phyloP scores from a whole-genome alignment of 2,113 vertebrate species.

The Pogonocichla stellata region DNA sequence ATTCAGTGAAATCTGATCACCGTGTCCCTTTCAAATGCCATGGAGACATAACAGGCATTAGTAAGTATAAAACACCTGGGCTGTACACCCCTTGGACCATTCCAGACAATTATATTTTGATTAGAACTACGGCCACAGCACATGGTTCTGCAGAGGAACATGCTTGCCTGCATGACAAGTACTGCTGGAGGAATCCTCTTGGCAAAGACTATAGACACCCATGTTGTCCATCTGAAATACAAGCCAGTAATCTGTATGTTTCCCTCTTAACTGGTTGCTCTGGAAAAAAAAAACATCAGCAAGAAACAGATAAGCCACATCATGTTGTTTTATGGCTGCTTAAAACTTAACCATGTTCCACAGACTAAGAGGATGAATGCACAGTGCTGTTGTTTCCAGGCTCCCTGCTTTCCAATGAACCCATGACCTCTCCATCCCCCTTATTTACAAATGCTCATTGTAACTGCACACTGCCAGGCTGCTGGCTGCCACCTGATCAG shows the following conservation, averaged over 20 bases:
- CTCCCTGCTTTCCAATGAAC: not conserved
- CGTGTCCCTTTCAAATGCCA: not conserved
- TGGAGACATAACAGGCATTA: not conserved
- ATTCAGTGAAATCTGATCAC: not conserved
- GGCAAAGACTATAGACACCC: not conserved
- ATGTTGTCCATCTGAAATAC: not conserved
- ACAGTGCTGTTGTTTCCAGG: not conserved
- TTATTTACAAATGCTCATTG: not conserved
- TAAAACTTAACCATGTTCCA: not conserved
- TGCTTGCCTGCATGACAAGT: accelerated
- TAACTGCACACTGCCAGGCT: not conserved
- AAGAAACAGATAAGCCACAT: not conserved
- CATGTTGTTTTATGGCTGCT: not conserved
- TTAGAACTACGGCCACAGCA: not conserved
- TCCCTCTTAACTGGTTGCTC: not conserved
- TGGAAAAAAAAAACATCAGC: not conserved
- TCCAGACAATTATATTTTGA: not conserved
- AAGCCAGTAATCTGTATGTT: not conserved
- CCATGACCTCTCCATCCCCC: not conserved
- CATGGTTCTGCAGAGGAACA: not conserved
- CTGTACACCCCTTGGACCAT: not conserved
- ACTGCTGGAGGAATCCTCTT: not conserved
- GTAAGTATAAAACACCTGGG: not conserved
- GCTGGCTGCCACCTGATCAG: not conserved
- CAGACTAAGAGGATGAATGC: not conserved